phyloP scores from a whole-genome alignment of 2,113 vertebrate species.

The Pampusana beccarii region DNA sequence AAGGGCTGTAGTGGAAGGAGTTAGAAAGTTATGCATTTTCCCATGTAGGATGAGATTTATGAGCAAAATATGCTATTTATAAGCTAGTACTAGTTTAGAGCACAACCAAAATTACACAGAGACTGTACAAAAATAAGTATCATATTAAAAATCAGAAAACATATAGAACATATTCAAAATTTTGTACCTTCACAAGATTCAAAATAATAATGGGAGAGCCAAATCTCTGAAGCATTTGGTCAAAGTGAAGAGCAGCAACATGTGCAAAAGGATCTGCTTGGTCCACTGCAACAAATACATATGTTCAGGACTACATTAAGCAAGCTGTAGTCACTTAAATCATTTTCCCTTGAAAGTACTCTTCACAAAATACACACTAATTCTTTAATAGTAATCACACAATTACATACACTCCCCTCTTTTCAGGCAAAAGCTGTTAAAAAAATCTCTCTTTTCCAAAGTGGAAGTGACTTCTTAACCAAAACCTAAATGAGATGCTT shows the following conservation, averaged over 20 bases:
- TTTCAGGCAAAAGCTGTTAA: not conserved
- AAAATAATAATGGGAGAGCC: slow-evolving; percentile 97
- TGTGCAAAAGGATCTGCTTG: slow-evolving; percentile 96
- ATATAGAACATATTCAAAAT: not conserved
- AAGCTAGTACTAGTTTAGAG: not conserved
- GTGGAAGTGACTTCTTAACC: not conserved
- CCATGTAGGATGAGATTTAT: not conserved
- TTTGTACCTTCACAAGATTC: slow-evolving; percentile 95
- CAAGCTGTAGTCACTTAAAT: not conserved
- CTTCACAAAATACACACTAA: not conserved
- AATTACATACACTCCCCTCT: not conserved
- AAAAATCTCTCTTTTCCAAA: not conserved
- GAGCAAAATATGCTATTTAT: not conserved
- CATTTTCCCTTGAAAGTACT: not conserved
- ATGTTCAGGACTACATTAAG: not conserved
- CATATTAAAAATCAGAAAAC: not conserved
- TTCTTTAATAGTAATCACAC: not conserved
- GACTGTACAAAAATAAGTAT: not conserved
- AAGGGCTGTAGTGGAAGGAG: not conserved
- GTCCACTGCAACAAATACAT: slow-evolving; percentile 83
- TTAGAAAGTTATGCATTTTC: not conserved
- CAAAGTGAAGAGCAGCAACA: slow-evolving; percentile 93
- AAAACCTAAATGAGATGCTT: not conserved
- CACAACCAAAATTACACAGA: not conserved
- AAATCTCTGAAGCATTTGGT: slow-evolving; percentile 98